These are phyloP conservation scores for Brotogeris chrysoptera DNA, from an alignment of 2,797 vertebrate genomes.

Conservation along the genomic window DNA sequence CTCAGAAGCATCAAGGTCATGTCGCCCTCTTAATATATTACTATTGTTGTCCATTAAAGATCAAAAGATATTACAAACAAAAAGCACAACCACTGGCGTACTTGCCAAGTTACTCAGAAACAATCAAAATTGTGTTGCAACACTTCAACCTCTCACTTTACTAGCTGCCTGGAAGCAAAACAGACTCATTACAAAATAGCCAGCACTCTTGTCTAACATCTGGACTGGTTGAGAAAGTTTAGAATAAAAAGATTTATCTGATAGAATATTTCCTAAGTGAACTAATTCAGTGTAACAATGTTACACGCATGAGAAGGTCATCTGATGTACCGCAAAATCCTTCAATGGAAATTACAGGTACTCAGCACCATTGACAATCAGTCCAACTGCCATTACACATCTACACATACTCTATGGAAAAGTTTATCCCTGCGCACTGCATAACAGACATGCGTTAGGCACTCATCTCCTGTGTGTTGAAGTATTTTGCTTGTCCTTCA, in stretches of 20 bases:
- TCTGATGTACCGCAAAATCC: neutral
- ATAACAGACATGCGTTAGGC: neutral
- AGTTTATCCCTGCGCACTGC: neutral
- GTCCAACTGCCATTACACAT: neutral
- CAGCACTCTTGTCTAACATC: constrained; percentile 23
- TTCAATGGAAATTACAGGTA: neutral
- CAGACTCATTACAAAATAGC: constrained; percentile 22
- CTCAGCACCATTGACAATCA: neutral
- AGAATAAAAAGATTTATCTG: neutral
- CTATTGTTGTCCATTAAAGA: constrained; percentile 54
- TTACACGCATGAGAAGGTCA: neutral
- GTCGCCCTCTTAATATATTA: constrained; percentile 43
- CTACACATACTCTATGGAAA: neutral
- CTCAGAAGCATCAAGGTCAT: constrained; percentile 56
- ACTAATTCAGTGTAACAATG: neutral
- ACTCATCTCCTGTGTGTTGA: neutral
- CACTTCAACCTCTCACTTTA: constrained; percentile 50
- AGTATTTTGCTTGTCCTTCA: neutral
- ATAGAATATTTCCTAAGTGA: constrained; percentile 10
- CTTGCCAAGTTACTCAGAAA: constrained; percentile 55
- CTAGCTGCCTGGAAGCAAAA: constrained; percentile 54
- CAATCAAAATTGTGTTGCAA: constrained; percentile 6
- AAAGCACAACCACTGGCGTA: neutral
- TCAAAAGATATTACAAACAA: constrained; percentile 52
- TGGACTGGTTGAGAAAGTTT: neutral